phyloP scores from a whole-genome alignment of 2,113 vertebrate species.

The Elephantulus edwardii region DNA sequence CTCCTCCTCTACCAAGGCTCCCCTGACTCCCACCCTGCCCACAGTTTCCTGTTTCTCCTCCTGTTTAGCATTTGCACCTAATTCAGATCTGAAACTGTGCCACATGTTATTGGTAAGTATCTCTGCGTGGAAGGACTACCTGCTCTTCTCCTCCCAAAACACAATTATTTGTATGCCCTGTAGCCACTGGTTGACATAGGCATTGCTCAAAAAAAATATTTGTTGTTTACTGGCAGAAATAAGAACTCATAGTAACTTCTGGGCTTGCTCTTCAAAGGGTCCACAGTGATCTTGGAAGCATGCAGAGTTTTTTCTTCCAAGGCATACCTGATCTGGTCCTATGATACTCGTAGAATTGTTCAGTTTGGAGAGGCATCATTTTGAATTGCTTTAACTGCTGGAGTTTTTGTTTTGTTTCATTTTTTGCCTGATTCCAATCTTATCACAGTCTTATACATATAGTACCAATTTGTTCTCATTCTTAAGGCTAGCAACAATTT shows the following conservation, averaged over 20 bases:
- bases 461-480: neutral
- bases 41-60: neutral
- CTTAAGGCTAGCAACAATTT: neutral
- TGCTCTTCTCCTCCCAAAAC: neutral
- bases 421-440: slow-evolving; percentile 2
- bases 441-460: neutral
- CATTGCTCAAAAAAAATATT: slow-evolving; percentile 32
- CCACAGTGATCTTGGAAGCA: neutral
- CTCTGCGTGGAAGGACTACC: neutral
- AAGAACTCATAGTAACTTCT: slow-evolving; percentile 12
- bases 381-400: neutral
- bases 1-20: neutral
- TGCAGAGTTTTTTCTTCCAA: neutral
- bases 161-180: neutral
- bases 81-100: neutral
- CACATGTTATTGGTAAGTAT: neutral
- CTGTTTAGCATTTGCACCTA: neutral
- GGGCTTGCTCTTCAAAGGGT: slow-evolving; percentile 8
- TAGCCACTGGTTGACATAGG: neutral
- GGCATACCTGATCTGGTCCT: neutral
- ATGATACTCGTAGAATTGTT: neutral
- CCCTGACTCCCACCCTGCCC: neutral
- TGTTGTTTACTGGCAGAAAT: neutral
- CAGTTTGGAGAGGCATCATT: neutral
- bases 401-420: no score